phyloP scores from a whole-genome alignment of 2,113 vertebrate genomes.

The Aptenodytes patagonicus region DNA sequence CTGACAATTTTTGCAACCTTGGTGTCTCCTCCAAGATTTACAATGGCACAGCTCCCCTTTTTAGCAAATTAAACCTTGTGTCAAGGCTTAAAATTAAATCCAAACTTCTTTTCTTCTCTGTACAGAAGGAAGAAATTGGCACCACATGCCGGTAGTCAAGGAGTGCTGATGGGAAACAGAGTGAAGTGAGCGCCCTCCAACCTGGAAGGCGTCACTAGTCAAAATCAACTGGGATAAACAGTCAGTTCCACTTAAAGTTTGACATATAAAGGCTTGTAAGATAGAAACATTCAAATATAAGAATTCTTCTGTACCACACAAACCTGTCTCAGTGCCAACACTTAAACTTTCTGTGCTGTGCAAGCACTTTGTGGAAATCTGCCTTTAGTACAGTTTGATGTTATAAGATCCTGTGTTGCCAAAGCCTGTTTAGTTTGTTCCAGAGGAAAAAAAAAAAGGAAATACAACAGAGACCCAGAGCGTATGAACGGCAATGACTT shows the following conservation, averaged over 20 bases:
- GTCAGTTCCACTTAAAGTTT: conserved; percentile 70
- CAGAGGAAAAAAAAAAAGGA: not conserved
- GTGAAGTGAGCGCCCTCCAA: conserved; percentile 60
- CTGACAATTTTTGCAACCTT: conserved; percentile 68
- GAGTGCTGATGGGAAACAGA: conserved; percentile 75
- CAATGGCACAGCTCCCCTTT: conserved; percentile 69
- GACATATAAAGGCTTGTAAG: conserved; percentile 61
- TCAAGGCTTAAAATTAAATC: conserved; percentile 77
- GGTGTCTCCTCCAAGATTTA: conserved; percentile 76
- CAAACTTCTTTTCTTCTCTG: conserved; percentile 72
- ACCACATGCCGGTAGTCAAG: conserved; percentile 71
- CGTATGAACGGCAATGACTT: not conserved
- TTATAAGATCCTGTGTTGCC: conserved; percentile 42
- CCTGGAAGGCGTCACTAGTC: conserved; percentile 65
- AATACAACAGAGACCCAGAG: conserved; percentile 24
- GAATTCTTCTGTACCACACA: conserved; percentile 58
- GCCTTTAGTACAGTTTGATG: conserved; percentile 63
- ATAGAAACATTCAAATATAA: conserved; percentile 63
- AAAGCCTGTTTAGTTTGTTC: conserved; percentile 49
- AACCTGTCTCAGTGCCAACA: conserved; percentile 64
- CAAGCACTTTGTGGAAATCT: conserved; percentile 72
- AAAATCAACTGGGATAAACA: conserved; percentile 69
- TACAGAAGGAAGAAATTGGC: conserved; percentile 77
- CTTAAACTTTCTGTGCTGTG: conserved; percentile 68
- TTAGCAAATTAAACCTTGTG: conserved; percentile 80